A percentile compares a stretch with the other conserved stretches of the same genome.
Evolutionary conservation across 2,888 invertebrate genomes (phyloP).

Genomic region (Cremastobaeus sp.): DNA sequence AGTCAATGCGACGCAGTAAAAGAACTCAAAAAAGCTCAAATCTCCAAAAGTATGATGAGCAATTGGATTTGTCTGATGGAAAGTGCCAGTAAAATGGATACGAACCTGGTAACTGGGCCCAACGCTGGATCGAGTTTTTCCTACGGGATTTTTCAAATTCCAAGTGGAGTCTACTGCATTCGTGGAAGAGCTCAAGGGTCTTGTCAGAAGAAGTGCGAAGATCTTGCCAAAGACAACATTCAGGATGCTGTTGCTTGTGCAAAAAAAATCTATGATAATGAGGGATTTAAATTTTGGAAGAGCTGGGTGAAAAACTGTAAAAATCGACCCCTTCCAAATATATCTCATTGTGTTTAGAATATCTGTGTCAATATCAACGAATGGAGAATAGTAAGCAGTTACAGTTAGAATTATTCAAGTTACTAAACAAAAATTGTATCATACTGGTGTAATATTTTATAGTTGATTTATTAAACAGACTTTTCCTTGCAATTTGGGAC

Average conservation of each 20-base stretch:
- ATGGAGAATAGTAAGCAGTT: no score
- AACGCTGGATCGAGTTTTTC: constrained; percentile 70
- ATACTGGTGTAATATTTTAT: no score
- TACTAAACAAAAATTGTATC: no score
- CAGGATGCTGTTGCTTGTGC: constrained; percentile 74
- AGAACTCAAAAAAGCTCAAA: constrained; percentile 83
- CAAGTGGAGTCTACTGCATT: constrained; percentile 85
- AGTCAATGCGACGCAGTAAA: constrained; percentile 84
- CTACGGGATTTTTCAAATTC: constrained; percentile 81
- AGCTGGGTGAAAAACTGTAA: constrained; percentile 75
- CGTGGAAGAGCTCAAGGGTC: constrained; percentile 83
- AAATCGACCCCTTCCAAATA: constrained; percentile 67
- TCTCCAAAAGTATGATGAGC: constrained; percentile 79
- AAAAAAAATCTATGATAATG: constrained; percentile 65
- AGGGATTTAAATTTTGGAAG: constrained; percentile 74
- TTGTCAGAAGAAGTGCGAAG: constrained; percentile 86
- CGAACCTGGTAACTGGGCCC: constrained; percentile 68
- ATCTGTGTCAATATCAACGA: no score
- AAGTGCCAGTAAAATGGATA: constrained; percentile 70
- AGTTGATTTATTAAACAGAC: no score
- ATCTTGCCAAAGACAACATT: constrained; percentile 72
- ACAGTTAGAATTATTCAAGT: no score
- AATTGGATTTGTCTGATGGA: constrained; percentile 80
- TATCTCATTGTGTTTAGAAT: constrained; percentile 59
- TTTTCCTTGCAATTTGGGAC: no score